Evolutionary conservation across 2,888 invertebrate genomes (phyloP).

Genomic region (Drosophila aldrichi): DNA sequence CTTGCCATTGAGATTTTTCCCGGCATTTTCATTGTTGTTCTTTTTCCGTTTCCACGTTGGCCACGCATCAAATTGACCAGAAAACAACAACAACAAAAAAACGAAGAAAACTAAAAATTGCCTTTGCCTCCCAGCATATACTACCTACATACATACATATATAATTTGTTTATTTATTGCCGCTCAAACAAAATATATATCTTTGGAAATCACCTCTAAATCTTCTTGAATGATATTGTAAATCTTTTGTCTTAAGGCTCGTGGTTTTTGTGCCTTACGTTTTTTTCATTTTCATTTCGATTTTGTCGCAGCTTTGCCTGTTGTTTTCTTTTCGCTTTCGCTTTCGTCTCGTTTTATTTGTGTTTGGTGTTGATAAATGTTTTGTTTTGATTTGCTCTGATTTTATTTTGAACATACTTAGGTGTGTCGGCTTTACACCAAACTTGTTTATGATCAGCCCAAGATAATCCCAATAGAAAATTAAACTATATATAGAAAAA

Average conservation of each 20-base stretch:
- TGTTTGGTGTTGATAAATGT: slow-evolving; percentile 76
- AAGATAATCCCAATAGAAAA: slow-evolving; percentile 63
- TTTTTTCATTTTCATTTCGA: slow-evolving; percentile 38
- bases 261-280: slow-evolving; percentile 63
- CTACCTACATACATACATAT: slow-evolving; percentile 15
- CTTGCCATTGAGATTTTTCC: slow-evolving; percentile 24
- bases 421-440: slow-evolving; percentile 19
- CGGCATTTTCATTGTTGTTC: slow-evolving; percentile 24
- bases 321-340: slow-evolving; percentile 15
- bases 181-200: slow-evolving; percentile 82
- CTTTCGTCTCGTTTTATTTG: slow-evolving; percentile 9
- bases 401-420: slow-evolving; percentile 63
- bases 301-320: slow-evolving; percentile 25
- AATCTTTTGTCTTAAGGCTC: slow-evolving; percentile 78
- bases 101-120: slow-evolving; percentile 51
- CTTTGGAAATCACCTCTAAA: slow-evolving; percentile 81
- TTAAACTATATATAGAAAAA: not conserved
- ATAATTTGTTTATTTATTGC: slow-evolving; percentile 81
- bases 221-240: slow-evolving; percentile 81
- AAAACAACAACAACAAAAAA: slow-evolving; percentile 49
- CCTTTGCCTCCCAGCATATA: slow-evolving; percentile 29
- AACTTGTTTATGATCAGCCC: slow-evolving; percentile 39
- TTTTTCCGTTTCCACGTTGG: slow-evolving; percentile 9
- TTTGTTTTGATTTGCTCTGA: slow-evolving; percentile 81
- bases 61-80: slow-evolving; percentile 57